A percentile compares a stretch with the other conserved stretches of the same genome.
Conservation (phyloP, 2,888 invertebrate species). For the Drosophila dives region DNA sequence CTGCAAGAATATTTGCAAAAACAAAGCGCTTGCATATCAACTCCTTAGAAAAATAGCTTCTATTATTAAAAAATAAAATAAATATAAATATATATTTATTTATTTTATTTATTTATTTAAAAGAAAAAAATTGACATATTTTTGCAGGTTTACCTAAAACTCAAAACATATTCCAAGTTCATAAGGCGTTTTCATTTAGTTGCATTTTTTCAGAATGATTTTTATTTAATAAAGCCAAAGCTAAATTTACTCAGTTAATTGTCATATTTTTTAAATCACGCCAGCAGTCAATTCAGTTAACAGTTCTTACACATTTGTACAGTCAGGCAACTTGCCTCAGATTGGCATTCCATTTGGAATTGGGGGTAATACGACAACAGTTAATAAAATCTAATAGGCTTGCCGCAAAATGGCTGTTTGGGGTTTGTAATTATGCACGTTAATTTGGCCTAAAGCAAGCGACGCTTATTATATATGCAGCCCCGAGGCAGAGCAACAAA, state of each 20-base stretch:
- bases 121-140: no score
- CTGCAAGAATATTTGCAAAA: not conserved
- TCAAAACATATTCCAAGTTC: not conserved
- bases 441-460: conserved; percentile 55
- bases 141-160: not conserved
- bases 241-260: not conserved
- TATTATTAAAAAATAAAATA: not conserved
- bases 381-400: conserved; percentile 80
- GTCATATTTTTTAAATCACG: not conserved
- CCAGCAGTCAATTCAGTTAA: not conserved
- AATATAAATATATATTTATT: no score
- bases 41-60: not conserved
- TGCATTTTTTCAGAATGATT: not conserved
- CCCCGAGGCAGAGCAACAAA: conserved; percentile 42
- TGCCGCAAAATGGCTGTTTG: conserved; percentile 78
- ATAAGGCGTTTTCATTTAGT: not conserved
- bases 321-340: not conserved
- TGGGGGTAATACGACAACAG: conserved; percentile 55
- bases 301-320: not conserved
- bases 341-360: not conserved
- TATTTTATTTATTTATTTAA: no score
- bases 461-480: conserved; percentile 74
- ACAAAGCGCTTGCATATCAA: not conserved
- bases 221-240: not conserved
- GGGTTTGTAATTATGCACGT: conserved; percentile 77